Base-by-base conservation (phyloP, 2,888 invertebrate genomes). In the Neria commutata region DNA sequence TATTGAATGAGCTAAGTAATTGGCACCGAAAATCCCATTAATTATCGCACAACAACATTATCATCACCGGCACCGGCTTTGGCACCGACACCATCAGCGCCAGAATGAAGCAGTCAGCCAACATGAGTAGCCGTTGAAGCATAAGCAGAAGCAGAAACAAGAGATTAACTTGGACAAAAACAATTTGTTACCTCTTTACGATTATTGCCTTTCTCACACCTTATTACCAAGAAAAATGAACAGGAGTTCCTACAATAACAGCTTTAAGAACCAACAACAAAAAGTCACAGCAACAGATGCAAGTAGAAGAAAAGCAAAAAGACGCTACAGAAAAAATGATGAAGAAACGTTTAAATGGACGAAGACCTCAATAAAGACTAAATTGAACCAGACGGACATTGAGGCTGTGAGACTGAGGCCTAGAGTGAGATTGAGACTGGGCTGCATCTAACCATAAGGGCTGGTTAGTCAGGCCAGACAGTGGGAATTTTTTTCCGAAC, bases 191-290 rank as follows among this genome's bases (percentile, higher is more conserved):
- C 71, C 69, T 73, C 76, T 73, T 74, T 73, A 73, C 74, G 76
- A 76, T 73, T 73, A 73, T 73, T 73, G 76, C 76, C 76, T 74
- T 75, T 73, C 73, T 73, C 76, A 73, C 73, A 73, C 73, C 76
- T 76, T 74, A 69, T 75, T 73, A 75, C 75, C 74, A 68, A 69
- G 73, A 74, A 75, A 69, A 72, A 34, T 45, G 49, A 10, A 19
- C 3, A 46, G 21, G 3, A 46, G 24, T 21, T n/a, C n/a, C n/a
- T 25, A 14, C 48, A 25, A 25, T 3, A 26, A 25, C 3, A 46
- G 25, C n/a, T n/a, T 74, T 72, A 74, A 73, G 67, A 68, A 62
- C 63, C 72, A 61, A 54, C 54, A 54, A 53, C 61, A 46, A 29
- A n/a, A 60, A 59, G 26, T 42, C 6, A 53, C 33, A 45, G 21